Base-by-base conservation (phyloP, 2,888 invertebrate genomes). In the Bellardia pandia region DNA sequence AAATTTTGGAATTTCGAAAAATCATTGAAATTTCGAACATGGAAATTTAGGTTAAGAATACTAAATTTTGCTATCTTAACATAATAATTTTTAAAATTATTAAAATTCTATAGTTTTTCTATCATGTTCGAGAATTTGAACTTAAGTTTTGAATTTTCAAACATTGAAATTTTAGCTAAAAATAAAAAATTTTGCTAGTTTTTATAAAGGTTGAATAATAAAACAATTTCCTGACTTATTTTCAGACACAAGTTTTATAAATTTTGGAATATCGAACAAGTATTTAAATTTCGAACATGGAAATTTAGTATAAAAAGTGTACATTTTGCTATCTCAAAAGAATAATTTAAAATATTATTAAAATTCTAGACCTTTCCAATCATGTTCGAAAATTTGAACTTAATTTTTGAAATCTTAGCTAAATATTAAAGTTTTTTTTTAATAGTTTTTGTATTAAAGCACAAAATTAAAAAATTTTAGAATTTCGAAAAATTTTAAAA, bases 361-460 rank as follows among this genome's bases (percentile, higher is more conserved):
- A 60, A 33, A 33, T 60, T 60, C 11, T 33, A 14, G 0, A 37
- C 6, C 33, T 7, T 60, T 33, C 2, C 2, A 14, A 14, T 3
- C 11, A 5, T 40, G 64, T 40, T 64, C 16, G 40, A 64, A 64
- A 64, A 11, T 64, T 64, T 40, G 40, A 64, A 40, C 40, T 40
- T n/a, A 64, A 45, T 13, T 42, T 66, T 14, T 5, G 45, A 45
- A 66, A 42, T 45, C 23, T 45, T 45, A 0, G 6, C 5, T 33
- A 45, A 0, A 11, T 23, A 42, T 8, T 23, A 37, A 62, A 11
- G 14, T 37, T 37, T 37, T 37, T 37, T 37, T 37, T 53, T 3
- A 53, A 16, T n/a, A 3, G 14, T 53, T 53, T 16, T 53, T 53
- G 45, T 23, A 23, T 23, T 23, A 23, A 23, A 23, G 23, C 23